Evolutionary conservation across 2,888 invertebrate species (phyloP), one percentile per base, ranked within the genome.

Genomic region (Mimas tiliae): DNA sequence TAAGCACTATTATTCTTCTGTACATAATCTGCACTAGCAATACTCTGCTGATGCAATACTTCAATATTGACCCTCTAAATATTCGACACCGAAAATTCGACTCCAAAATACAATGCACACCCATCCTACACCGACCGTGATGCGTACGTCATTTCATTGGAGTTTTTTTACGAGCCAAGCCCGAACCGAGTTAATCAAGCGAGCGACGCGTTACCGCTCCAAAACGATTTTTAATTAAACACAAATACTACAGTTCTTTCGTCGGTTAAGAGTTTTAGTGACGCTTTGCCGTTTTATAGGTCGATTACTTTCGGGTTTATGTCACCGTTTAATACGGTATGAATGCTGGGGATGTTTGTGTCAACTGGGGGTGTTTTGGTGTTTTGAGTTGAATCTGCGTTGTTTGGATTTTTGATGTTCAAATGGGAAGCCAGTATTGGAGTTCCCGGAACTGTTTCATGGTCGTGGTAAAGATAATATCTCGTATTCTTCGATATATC

Each of bases 141-240:
- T 82, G 80, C 79, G 82, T 83, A 77, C 80, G 77, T 81, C 82
- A 83, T 84, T 83, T 77, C 77, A 75, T 70, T 66, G 66, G 72
- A 73, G 72, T 80, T 87, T 86, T 66, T 88, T 89, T 88, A 89
- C 84, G 88, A 88, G 76, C 72, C 68, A 67, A 71, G 71, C 78
- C 75, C 82, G 73, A 84, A 86, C 81, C 81, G 79, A 85, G 85
- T 85, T 90, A 89, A 90, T 89, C 87, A 88, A 85, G 80, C 73
- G 70, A 85, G 80, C 73, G 73, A 74, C 72, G 74, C 73, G 79
- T 65, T 65, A 62, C 62, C 80, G 81, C 78, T 72, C 76, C 76
- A 75, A 77, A 85, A 88, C 83, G 76, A 84, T 83, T 89, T 91
- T 90, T 90, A 91, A 91, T 91, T 90, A 90, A 89, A 82, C 77